phyloP scores from a whole-genome alignment of 2,113 vertebrate species.

The Crotalus tigris region DNA sequence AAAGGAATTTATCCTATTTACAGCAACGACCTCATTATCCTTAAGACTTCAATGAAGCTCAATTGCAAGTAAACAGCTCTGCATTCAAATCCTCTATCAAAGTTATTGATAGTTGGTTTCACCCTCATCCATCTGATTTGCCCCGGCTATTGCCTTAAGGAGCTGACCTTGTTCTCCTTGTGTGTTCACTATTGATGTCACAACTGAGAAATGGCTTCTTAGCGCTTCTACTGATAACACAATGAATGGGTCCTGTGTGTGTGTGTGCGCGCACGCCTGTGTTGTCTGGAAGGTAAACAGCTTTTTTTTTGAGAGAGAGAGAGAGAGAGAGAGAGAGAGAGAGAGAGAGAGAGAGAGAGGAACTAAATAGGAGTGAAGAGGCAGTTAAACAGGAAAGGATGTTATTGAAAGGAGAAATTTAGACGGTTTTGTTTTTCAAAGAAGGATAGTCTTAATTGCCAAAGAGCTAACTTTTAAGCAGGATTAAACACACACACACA shows the following conservation, averaged over 20 bases:
- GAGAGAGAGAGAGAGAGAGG: neutral
- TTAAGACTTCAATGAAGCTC: conserved; percentile 55
- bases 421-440: conserved; percentile 19
- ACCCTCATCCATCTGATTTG: conserved; percentile 69
- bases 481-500: neutral
- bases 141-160: conserved; percentile 60
- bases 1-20: neutral
- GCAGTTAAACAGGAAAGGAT: conserved; percentile 3
- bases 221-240: conserved; percentile 68
- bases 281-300: conserved; percentile 71
- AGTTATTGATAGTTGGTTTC: conserved; percentile 68
- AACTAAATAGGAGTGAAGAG: conserved; percentile 26
- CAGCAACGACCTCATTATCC: conserved; percentile 22
- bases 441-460: conserved; percentile 17
- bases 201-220: conserved; percentile 62
- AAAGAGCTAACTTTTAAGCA: conserved; percentile 16
- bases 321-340: conserved; percentile 1
- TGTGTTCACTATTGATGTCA: conserved; percentile 65
- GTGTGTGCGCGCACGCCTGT: neutral
- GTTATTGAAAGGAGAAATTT: neutral
- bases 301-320: conserved; percentile 45
- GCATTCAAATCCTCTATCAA: conserved; percentile 68
- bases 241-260: conserved; percentile 60
- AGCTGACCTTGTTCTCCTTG: conserved; percentile 65
- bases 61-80: conserved; percentile 66